These are phyloP conservation scores for Bombus haemorrhoidalis DNA, from an alignment of 1,140 invertebrate genomes.

Conservation along the genomic window DNA sequence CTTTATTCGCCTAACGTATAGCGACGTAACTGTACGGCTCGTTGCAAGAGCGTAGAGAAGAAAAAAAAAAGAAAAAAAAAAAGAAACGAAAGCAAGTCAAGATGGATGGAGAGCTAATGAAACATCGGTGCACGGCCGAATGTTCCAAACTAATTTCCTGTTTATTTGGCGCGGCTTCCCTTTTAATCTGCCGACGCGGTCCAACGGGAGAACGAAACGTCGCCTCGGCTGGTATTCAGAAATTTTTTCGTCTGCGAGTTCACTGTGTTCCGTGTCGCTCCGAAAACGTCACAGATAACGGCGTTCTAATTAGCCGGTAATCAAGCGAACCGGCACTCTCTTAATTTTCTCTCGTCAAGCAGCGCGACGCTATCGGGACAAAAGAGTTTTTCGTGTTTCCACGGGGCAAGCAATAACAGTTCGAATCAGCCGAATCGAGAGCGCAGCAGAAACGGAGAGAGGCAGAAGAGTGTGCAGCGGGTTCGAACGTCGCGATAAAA, in stretches of 20 bases:
- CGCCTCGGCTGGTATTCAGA: neutral
- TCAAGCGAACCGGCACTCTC: conserved; percentile 27
- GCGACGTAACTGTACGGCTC: no score
- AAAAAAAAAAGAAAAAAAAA: no score
- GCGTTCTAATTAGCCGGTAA: conserved; percentile 49
- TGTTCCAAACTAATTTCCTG: conserved; percentile 44
- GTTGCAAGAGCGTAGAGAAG: neutral
- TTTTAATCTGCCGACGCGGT: conserved; percentile 32
- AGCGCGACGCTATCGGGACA: conserved; percentile 1
- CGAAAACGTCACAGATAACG: conserved; percentile 47
- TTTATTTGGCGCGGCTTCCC: conserved; percentile 26
- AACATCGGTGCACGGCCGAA: neutral
- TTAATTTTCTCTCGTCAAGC: conserved; percentile 38
- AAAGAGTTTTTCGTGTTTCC: conserved; percentile 8
- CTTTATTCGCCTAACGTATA: no score
- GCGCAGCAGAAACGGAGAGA: neutral
- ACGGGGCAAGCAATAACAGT: conserved; percentile 13
- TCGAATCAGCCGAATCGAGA: neutral
- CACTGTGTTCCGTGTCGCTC: neutral
- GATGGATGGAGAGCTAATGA: neutral
- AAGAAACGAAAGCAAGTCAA: neutral
- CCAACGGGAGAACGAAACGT: neutral
- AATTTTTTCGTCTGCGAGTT: conserved; percentile 8
- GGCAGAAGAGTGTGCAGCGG: neutral
- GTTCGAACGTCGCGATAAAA: conserved; percentile 36